Conservation (phyloP, 37 sponge, comb jelly and placozoan genomes). For the Haliclona indistincta region DNA sequence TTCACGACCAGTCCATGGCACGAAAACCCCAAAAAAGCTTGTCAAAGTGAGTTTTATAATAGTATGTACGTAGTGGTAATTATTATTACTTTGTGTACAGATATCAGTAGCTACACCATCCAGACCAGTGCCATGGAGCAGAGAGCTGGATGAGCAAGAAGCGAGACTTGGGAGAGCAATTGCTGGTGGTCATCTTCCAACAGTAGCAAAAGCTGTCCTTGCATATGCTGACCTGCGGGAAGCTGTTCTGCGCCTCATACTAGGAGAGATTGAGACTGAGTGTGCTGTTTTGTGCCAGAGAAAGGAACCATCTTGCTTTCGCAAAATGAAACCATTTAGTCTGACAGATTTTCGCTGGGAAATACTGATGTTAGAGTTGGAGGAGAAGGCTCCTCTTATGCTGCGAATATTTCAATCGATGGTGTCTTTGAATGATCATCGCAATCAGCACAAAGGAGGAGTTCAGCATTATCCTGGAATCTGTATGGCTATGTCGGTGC, state of each 20-base stretch:
- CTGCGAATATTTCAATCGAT: background rate
- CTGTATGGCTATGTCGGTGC: background rate
- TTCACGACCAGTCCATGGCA: no score
- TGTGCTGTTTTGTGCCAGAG: conserved; percentile 3
- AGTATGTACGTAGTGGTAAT: no score
- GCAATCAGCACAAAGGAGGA: conserved; percentile 4
- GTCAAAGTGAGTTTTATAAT: no score
- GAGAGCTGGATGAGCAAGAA: no score
- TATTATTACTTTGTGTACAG: no score
- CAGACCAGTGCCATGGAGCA: background rate
- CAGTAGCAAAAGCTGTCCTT: background rate
- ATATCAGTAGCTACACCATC: background rate
- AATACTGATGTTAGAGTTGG: background rate
- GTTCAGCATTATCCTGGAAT: conserved; percentile 7
- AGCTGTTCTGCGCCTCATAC: background rate
- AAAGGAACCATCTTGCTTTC: background rate
- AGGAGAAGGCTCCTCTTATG: background rate
- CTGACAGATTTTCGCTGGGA: conserved; percentile 1
- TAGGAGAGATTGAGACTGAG: conserved; percentile 5
- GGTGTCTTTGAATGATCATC: background rate
- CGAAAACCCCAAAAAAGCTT: no score
- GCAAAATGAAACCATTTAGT: background rate
- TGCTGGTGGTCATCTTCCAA: conserved; percentile 11
- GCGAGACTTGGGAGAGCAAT: conserved; percentile 14
- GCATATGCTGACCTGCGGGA: background rate